Conservation (phyloP, 2,888 invertebrate genomes). For the Calliphora vomitoria region DNA sequence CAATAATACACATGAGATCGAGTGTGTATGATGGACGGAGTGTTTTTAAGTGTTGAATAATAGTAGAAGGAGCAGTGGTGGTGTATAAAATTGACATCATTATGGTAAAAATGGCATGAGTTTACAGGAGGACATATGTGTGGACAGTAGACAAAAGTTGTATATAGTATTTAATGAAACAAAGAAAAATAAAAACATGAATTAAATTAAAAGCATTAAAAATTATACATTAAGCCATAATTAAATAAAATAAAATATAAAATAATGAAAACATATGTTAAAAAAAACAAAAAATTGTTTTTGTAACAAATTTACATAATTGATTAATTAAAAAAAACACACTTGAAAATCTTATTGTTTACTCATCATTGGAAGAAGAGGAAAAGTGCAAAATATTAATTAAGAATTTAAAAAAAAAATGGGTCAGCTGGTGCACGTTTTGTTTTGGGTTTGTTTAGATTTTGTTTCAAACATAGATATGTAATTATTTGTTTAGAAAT, state of each 20-base stretch:
- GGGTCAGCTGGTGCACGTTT: constrained; percentile 63
- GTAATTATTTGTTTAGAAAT: constrained; percentile 35
- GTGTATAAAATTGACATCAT: constrained; percentile 47
- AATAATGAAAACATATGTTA: constrained; percentile 50
- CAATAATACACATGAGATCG: constrained; percentile 56
- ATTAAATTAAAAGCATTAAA: constrained; percentile 52
- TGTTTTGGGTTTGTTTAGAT: constrained; percentile 36
- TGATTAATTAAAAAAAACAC: constrained; percentile 27
- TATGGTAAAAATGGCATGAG: constrained; percentile 61
- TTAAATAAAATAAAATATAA: constrained; percentile 49
- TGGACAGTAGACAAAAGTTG: constrained; percentile 58
- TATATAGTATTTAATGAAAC: constrained; percentile 40
- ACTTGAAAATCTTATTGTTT: constrained; percentile 46
- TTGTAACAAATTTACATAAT: constrained; percentile 9
- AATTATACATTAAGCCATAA: constrained; percentile 58
- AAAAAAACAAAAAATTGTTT: constrained; percentile 3
- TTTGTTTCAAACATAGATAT: constrained; percentile 23
- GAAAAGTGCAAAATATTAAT: constrained; percentile 53
- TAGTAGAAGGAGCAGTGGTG: constrained; percentile 47
- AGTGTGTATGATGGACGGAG: constrained; percentile 40
- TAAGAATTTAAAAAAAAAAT: constrained; percentile 29
- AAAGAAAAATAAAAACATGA: constrained; percentile 37
- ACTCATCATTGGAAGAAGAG: constrained; percentile 31
- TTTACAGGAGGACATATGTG: constrained; percentile 58
- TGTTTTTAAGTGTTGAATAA: constrained; percentile 52